Percentiles rank a stretch among this genome's conserved stretches.
Evolutionary conservation across 1,140 invertebrate genomes (phyloP).

Genomic region (Streblospio benedicti): DNA sequence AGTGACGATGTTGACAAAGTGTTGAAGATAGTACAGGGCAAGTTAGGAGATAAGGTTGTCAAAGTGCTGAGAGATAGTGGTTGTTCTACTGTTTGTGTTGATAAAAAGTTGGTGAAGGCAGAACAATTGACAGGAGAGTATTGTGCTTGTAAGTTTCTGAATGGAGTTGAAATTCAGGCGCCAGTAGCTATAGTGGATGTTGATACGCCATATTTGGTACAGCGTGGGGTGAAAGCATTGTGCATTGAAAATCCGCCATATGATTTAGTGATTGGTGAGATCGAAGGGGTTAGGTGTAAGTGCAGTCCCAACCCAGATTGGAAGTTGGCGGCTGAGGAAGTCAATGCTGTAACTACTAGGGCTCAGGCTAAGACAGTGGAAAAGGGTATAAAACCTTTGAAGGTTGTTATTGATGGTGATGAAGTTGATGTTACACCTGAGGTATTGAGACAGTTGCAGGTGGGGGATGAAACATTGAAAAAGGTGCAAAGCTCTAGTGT

Average conservation of each 20-base stretch:
- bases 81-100: no score
- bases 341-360: no score
- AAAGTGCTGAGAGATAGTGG: no score
- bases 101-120: no score
- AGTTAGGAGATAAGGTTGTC: no score
- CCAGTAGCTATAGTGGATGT: constrained; percentile 5
- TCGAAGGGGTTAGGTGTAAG: not conserved
- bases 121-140: no score
- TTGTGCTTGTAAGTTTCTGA: not conserved
- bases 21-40: no score
- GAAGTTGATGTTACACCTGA: not conserved
- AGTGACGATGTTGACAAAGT: no score
- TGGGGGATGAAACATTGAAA: not conserved
- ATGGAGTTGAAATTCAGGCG: not conserved
- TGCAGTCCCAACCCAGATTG: not conserved
- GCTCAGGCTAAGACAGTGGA: not conserved
- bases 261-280: constrained; percentile 6
- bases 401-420: not conserved
- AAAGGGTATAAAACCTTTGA: not conserved
- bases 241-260: constrained; percentile 7
- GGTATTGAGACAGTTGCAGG: not conserved
- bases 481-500: not conserved
- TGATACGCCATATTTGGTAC: constrained; percentile 6
- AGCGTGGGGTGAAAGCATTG: constrained; percentile 2
- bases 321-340: no score